A percentile compares a stretch with the other conserved stretches of the same genome.
These are phyloP conservation scores for Linurgus olivaceus DNA, from an alignment of 2,797 vertebrate species.

Conservation along the genomic window DNA sequence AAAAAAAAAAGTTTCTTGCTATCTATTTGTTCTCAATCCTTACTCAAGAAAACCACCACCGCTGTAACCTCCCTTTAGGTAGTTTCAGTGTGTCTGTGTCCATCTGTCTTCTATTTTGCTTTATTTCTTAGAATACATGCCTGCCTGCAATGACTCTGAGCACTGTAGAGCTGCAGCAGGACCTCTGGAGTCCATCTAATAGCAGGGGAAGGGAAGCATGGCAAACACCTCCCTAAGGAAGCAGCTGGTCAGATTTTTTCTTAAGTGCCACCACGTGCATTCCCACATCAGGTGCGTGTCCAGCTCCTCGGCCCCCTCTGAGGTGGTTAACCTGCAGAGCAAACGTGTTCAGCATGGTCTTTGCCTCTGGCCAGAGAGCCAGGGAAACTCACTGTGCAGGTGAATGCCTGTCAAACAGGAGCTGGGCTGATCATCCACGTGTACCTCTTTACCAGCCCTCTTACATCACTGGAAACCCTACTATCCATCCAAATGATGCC, in stretches of 20 bases:
- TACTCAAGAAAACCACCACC: neutral
- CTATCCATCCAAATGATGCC: neutral
- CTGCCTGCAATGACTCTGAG: neutral
- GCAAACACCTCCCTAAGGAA: neutral
- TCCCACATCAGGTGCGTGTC: neutral
- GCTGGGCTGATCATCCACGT: neutral
- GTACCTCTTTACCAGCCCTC: neutral
- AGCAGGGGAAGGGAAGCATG: neutral
- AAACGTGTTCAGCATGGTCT: neutral
- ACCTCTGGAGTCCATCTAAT: neutral
- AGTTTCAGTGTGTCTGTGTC: neutral
- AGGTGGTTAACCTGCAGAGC: neutral
- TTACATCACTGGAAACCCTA: neutral
- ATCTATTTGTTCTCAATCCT: neutral
- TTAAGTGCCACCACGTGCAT: rapidly evolving
- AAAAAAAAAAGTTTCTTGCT: neutral
- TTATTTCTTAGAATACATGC: neutral
- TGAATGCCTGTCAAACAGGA: neutral
- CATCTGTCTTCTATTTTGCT: neutral
- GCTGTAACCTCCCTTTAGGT: neutral
- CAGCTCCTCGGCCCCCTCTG: rapidly evolving
- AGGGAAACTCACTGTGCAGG: neutral
- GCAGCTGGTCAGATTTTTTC: neutral
- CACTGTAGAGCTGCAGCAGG: neutral
- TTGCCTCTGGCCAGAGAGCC: neutral